These are phyloP conservation scores for Andrena dorsata DNA, from an alignment of 2,888 invertebrate species.

Conservation along the genomic window DNA sequence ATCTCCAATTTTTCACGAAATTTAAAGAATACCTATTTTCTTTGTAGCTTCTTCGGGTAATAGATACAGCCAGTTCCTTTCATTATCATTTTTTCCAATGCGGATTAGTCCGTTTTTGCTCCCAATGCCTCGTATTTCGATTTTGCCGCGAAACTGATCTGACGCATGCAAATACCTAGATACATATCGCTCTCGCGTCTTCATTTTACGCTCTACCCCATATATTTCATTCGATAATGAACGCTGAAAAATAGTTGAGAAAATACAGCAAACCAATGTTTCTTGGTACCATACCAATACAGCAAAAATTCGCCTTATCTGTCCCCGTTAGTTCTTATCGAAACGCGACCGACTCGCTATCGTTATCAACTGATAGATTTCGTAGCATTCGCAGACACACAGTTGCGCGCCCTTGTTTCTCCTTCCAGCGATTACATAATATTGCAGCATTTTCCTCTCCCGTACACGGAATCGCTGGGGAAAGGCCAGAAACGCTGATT, in stretches of 20 bases:
- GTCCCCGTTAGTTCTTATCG: slow-evolving; percentile 39
- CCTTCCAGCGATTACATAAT: slow-evolving; percentile 27
- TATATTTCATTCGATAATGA: not conserved
- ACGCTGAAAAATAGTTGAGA: not conserved
- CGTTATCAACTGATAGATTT: slow-evolving; percentile 44
- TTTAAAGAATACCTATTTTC: too few species aligned
- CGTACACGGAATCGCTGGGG: not conserved
- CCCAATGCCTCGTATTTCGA: too few species aligned
- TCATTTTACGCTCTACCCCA: not conserved
- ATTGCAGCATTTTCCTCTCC: not conserved
- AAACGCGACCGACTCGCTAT: slow-evolving; percentile 18
- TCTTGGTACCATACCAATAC: not conserved
- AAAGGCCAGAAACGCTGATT: not conserved
- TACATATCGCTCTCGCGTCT: not conserved
- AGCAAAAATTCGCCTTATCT: slow-evolving; percentile 45
- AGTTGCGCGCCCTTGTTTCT: slow-evolving; percentile 40
- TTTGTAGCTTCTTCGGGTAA: too few species aligned
- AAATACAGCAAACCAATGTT: slow-evolving; percentile 26
- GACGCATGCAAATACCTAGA: not conserved
- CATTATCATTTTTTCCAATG: too few species aligned
- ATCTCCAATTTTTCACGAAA: too few species aligned
- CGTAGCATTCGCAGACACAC: slow-evolving; percentile 27
- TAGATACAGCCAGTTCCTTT: too few species aligned
- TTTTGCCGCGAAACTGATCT: too few species aligned
- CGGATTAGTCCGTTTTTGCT: too few species aligned